Conservation (phyloP, 2,888 invertebrate species). For the Apamea crenata region DNA sequence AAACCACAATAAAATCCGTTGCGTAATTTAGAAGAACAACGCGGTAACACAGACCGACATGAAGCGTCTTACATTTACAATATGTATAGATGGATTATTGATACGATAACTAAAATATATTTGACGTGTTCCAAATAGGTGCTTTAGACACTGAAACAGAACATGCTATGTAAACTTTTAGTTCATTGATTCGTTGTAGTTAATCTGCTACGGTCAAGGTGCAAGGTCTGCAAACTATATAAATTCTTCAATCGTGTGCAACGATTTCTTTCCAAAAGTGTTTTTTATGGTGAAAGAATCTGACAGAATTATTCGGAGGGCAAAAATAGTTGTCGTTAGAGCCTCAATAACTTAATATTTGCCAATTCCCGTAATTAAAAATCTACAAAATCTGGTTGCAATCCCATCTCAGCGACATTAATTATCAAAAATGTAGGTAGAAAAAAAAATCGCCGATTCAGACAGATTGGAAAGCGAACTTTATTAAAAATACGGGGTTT, state of each 20-base stretch:
- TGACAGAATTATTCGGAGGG: no score
- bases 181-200: not conserved
- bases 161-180: not conserved
- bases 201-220: constrained; percentile 16
- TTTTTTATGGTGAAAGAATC: not conserved
- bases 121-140: constrained; percentile 18
- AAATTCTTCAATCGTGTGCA: not conserved
- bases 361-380: no score
- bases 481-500: no score
- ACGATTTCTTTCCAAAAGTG: not conserved
- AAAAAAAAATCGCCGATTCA: no score
- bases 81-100: not conserved
- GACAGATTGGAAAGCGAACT: no score
- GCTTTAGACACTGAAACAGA: constrained; percentile 1
- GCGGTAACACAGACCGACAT: not conserved
- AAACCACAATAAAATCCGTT: not conserved
- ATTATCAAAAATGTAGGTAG: no score
- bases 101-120: constrained; percentile 3
- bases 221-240: not conserved
- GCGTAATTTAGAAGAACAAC: not conserved
- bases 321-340: not conserved
- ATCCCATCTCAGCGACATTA: no score
- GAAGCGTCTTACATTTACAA: not conserved
- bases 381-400: no score
- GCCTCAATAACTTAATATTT: no score